Conservation (phyloP, 2,113 vertebrate genomes). For the Coracopsis vasa region DNA sequence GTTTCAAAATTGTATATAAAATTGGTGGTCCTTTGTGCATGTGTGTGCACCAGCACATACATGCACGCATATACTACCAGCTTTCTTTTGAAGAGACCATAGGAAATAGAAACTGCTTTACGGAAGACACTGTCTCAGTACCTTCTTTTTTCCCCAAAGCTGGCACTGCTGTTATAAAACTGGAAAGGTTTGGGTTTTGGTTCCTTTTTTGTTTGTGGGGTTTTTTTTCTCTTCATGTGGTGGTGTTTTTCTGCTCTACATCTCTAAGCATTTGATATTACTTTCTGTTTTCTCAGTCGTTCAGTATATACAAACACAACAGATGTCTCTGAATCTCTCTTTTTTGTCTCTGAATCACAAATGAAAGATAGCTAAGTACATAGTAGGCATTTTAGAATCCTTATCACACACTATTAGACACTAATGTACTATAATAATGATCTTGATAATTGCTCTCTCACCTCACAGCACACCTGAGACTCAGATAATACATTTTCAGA, state of each 20-base stretch:
- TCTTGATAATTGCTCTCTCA: slow-evolving; percentile 32
- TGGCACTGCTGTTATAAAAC: background rate
- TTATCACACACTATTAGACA: slow-evolving; percentile 19
- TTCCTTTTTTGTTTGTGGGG: background rate
- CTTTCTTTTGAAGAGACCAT: background rate
- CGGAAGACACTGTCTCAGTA: background rate
- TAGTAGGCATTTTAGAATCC: background rate
- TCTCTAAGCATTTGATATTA: background rate
- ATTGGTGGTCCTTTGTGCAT: background rate
- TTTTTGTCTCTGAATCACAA: background rate
- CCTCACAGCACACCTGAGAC: background rate
- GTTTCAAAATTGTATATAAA: background rate
- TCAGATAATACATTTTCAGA: background rate
- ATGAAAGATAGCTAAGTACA: background rate
- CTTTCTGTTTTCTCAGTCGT: background rate
- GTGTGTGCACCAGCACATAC: background rate
- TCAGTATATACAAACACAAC: background rate
- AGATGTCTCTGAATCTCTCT: too few species aligned
- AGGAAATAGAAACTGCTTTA: background rate
- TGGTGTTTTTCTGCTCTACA: background rate
- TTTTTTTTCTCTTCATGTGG: background rate
- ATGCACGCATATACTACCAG: accelerated
- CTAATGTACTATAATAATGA: slow-evolving; percentile 27
- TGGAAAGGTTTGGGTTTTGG: background rate
- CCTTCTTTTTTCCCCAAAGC: background rate